These are phyloP conservation scores for Rhineura floridana DNA, from an alignment of 2,113 vertebrate species.

Conservation along the genomic window DNA sequence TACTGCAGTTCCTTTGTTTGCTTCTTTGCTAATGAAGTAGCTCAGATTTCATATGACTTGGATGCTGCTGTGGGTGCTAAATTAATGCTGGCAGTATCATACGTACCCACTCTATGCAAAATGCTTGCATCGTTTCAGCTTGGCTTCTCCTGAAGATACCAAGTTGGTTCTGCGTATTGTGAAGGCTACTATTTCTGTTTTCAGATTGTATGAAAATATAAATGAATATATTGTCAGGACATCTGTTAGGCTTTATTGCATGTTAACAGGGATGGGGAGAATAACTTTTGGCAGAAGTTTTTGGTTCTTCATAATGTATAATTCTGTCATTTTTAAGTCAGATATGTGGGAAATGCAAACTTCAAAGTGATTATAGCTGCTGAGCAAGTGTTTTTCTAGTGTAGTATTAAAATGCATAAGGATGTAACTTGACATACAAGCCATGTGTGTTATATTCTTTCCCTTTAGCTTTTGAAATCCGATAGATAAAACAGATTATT, in stretches of 20 bases:
- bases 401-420: no score
- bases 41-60: not conserved
- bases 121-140: not conserved
- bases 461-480: no score
- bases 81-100: not conserved
- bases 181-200: not conserved
- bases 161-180: not conserved
- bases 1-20: not conserved
- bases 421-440: not conserved
- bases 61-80: not conserved
- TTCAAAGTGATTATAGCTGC: no score
- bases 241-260: no score
- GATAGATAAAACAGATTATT: not conserved
- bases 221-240: no score
- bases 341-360: no score
- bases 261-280: no score
- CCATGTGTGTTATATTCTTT: not conserved
- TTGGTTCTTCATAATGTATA: no score
- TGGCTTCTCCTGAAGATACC: not conserved
- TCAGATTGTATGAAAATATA: no score
- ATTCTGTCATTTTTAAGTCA: no score
- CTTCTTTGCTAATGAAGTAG: not conserved
- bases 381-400: no score
- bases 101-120: not conserved
- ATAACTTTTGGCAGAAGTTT: no score